These are phyloP conservation scores for Trematocara macrostoma DNA, from an alignment of 2,113 vertebrate species.

Conservation along the genomic window DNA sequence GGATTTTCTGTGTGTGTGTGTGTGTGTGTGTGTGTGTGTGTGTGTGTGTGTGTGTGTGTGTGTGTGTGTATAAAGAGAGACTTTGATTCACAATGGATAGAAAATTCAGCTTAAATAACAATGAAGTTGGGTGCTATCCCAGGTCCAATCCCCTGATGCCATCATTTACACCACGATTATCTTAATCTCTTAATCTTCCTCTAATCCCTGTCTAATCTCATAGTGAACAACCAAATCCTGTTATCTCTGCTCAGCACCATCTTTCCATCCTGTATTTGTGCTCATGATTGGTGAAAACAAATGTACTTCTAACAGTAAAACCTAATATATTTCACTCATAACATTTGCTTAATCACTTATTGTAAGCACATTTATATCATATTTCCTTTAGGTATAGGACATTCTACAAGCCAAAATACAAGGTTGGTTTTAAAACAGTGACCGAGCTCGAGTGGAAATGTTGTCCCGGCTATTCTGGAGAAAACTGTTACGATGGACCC, in stretches of 20 bases:
- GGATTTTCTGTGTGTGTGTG: not conserved
- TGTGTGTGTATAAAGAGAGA: not conserved
- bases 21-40: not conserved
- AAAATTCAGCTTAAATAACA: not conserved
- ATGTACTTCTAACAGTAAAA: not conserved
- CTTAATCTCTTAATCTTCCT: constrained; percentile 50
- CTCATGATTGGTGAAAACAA: not conserved
- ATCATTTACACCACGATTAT: constrained; percentile 19
- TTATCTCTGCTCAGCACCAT: constrained; percentile 11
- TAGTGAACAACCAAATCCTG: constrained; percentile 26
- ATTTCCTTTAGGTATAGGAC: constrained; percentile 82
- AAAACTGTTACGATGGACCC: constrained; percentile 82
- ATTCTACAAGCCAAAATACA: constrained; percentile 89
- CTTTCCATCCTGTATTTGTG: not conserved
- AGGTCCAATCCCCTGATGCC: constrained; percentile 5
- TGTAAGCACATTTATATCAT: not conserved
- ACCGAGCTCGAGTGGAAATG: constrained; percentile 94
- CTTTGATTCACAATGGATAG: not conserved
- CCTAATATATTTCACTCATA: not conserved
- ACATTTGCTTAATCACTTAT: not conserved
- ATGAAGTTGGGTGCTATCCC: not conserved
- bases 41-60: not conserved
- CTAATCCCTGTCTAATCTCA: constrained; percentile 47
- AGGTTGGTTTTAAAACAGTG: constrained; percentile 88
- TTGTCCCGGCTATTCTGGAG: constrained; percentile 87